Percentiles rank a stretch among this genome's conserved stretches.
Evolutionary conservation across 2,888 invertebrate species (phyloP).

Genomic region (Zaprionus bogoriensis): DNA sequence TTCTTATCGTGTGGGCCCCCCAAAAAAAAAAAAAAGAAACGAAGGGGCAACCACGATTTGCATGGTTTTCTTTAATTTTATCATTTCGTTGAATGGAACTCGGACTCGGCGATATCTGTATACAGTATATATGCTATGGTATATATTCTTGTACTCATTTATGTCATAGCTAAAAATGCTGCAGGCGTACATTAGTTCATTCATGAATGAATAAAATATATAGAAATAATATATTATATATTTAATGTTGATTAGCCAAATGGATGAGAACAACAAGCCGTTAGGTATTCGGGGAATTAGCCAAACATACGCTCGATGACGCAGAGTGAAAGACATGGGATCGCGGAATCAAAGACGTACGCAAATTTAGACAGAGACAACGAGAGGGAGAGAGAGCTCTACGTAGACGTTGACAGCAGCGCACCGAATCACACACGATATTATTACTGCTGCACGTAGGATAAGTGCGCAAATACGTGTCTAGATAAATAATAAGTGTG

Average conservation of each 20-base stretch:
- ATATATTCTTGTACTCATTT: constrained; percentile 43
- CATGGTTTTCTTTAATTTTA: not conserved
- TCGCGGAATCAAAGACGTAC: constrained; percentile 14
- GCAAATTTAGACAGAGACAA: constrained; percentile 38
- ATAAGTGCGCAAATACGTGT: constrained; percentile 10
- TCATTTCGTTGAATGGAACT: not conserved
- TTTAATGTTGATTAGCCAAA: constrained; percentile 73
- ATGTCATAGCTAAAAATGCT: constrained; percentile 74
- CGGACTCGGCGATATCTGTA: not conserved
- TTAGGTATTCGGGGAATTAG: constrained; percentile 44
- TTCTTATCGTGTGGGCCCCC: not conserved
- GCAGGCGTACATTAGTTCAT: constrained; percentile 42
- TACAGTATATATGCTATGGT: not conserved
- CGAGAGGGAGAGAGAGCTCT: too few relatives aligned
- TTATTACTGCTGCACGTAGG: constrained; percentile 15
- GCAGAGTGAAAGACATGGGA: constrained; percentile 49
- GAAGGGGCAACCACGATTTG: not conserved
- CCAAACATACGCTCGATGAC: constrained; percentile 62
- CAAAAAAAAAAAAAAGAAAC: not conserved
- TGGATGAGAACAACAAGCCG: constrained; percentile 45
- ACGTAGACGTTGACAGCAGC: constrained; percentile 40
- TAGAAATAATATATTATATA: constrained; percentile 67
- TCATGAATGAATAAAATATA: constrained; percentile 52
- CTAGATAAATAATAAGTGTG: constrained; percentile 9
- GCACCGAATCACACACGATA: constrained; percentile 34